A percentile compares a stretch with the other conserved stretches of the same genome.
These are phyloP conservation scores for Oreochromis grahami DNA, from an alignment of 2,797 vertebrate genomes.

Conservation along the genomic window DNA sequence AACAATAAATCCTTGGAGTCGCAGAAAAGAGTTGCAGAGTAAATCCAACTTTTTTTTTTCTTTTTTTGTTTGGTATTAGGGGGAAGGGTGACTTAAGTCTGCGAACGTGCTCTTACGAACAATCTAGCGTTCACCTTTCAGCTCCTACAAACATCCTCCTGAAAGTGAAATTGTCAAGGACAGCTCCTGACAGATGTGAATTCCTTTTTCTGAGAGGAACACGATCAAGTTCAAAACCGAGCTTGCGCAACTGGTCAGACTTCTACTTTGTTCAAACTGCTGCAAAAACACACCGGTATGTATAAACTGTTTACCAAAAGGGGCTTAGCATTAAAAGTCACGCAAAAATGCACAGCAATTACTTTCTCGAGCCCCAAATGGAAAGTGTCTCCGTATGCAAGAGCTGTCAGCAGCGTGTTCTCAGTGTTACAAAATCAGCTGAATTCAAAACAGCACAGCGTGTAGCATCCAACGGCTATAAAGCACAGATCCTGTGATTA, in stretches of 20 bases:
- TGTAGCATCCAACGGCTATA: neutral
- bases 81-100: constrained; percentile 24
- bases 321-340: constrained; percentile 61
- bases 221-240: constrained; percentile 39
- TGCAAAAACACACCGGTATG: neutral
- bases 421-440: constrained; percentile 1
- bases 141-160: neutral
- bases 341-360: constrained; percentile 37
- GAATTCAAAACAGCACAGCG: constrained; percentile 27
- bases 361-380: neutral
- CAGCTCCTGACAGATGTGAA: constrained; percentile 13
- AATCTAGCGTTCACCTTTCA: constrained; percentile 9
- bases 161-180: neutral
- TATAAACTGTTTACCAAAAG: constrained; percentile 56
- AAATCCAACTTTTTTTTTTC: constrained; percentile 67
- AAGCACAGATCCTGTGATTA: neutral
- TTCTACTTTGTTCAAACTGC: neutral
- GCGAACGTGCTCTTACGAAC: neutral
- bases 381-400: neutral
- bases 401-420: constrained; percentile 16
- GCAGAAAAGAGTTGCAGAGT: constrained; percentile 62
- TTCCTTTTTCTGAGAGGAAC: constrained; percentile 17
- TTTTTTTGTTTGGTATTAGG: constrained; percentile 57
- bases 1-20: constrained; percentile 77
- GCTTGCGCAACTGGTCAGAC: constrained; percentile 37